Percentiles rank a stretch among this genome's conserved stretches.
Conservation (phyloP, 2,113 vertebrate species). For the Entosphenus tridentatus region DNA sequence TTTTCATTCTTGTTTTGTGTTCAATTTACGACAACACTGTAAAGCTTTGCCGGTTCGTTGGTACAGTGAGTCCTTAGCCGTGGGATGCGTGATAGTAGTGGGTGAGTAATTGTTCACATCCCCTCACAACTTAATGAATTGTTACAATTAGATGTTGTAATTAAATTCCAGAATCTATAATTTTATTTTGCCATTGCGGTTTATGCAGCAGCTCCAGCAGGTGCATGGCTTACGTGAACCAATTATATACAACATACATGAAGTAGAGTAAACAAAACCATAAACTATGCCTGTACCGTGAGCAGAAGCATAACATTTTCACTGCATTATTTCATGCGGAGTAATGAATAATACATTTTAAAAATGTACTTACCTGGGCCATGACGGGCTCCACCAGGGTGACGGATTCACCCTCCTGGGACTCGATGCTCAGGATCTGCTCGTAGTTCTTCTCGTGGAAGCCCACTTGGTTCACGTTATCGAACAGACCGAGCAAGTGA, state of each 20-base stretch:
- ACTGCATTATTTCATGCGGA: neutral
- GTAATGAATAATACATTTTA: neutral
- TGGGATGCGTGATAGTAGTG: no score
- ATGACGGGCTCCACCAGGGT: conserved; percentile 23
- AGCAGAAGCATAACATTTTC: neutral
- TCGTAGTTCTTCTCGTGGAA: conserved; percentile 27
- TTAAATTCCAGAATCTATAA: no score
- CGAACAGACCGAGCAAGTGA: conserved; percentile 27
- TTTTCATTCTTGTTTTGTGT: no score
- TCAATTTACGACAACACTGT: no score
- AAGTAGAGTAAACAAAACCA: neutral
- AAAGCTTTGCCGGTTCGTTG: no score
- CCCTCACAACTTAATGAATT: no score
- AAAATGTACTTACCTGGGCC: conserved; percentile 20
- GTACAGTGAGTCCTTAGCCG: no score
- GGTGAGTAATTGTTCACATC: no score
- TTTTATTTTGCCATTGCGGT: no score
- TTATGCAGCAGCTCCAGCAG: no score
- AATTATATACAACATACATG: neutral
- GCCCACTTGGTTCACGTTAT: conserved; percentile 25
- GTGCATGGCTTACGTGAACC: no score
- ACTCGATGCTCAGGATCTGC: conserved; percentile 26
- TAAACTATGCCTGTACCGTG: neutral
- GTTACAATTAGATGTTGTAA: no score
- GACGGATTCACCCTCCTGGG: conserved; percentile 26